Evolutionary conservation across 2,797 vertebrate species (phyloP).

Genomic region (Pyrocephalus nanus): DNA sequence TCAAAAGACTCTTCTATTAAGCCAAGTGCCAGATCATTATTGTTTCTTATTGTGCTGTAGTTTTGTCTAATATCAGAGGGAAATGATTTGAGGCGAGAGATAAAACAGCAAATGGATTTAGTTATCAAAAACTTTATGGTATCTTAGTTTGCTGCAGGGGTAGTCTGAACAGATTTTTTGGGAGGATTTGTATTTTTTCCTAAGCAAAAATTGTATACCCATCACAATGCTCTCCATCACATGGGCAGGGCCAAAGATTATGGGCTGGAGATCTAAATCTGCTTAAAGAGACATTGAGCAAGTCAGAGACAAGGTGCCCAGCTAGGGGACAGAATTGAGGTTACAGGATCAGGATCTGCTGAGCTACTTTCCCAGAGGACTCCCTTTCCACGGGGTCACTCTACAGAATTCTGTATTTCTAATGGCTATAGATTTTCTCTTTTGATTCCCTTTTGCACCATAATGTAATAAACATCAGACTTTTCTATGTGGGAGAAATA

Average conservation of each 20-base stretch:
- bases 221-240: not conserved
- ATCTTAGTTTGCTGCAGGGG: not conserved
- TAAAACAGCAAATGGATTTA: conserved; percentile 59
- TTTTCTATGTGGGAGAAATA: not conserved
- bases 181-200: not conserved
- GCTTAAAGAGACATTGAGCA: not conserved
- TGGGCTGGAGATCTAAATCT: not conserved
- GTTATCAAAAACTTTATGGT: conserved; percentile 50
- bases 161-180: not conserved
- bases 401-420: not conserved
- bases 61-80: conserved; percentile 40
- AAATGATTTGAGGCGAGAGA: conserved; percentile 31
- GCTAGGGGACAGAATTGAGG: not conserved
- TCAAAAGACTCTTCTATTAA: conserved; percentile 57
- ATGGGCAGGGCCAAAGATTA: not conserved
- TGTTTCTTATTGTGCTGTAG: conserved; percentile 56
- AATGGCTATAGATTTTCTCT: not conserved
- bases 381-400: not conserved
- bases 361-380: not conserved
- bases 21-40: conserved; percentile 25
- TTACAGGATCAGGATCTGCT: not conserved
- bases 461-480: not conserved
- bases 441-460: not conserved
- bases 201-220: not conserved
- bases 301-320: not conserved